Evolutionary conservation across 2,888 invertebrate species (phyloP).

Genomic region (Andricus quercusramuli): DNA sequence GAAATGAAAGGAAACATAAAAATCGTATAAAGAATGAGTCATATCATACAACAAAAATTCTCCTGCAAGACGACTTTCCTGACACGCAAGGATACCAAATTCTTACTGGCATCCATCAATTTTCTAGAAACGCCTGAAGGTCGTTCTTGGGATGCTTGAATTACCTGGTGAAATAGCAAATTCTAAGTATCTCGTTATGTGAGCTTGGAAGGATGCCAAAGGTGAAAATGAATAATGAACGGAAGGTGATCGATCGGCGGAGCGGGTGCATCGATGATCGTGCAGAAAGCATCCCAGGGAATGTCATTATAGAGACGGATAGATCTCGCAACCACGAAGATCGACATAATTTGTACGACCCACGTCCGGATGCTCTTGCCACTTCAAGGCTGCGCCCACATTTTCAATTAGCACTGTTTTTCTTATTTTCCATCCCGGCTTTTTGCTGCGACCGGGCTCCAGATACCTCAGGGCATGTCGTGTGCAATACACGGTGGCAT

Average conservation of each 20-base stretch:
- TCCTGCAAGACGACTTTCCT: not conserved
- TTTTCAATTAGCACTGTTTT: constrained; percentile 45
- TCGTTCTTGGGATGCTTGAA: constrained; percentile 6
- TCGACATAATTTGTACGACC: constrained; percentile 39
- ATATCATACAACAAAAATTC: not conserved
- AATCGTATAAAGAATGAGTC: not conserved
- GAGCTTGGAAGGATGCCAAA: constrained; percentile 25
- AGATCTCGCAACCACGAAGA: constrained; percentile 38
- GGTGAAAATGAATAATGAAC: constrained; percentile 40
- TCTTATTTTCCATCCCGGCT: constrained; percentile 27
- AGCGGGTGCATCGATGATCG: constrained; percentile 26
- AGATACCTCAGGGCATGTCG: not conserved
- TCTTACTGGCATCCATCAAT: constrained; percentile 34
- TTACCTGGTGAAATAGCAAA: constrained; percentile 24
- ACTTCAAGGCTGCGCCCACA: constrained; percentile 45
- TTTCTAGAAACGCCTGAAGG: constrained; percentile 26
- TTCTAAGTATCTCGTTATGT: constrained; percentile 38
- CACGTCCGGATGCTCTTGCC: constrained; percentile 28
- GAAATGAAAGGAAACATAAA: constrained; percentile 5
- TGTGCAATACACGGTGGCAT: constrained; percentile 20
- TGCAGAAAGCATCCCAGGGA: constrained; percentile 16
- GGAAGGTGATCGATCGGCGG: constrained; percentile 34
- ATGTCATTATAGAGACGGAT: constrained; percentile 33
- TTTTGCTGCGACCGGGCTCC: constrained; percentile 8
- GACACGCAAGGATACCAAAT: constrained; percentile 19